phyloP scores from a whole-genome alignment of 2,113 vertebrate genomes.

The Siphamia tubifer region DNA sequence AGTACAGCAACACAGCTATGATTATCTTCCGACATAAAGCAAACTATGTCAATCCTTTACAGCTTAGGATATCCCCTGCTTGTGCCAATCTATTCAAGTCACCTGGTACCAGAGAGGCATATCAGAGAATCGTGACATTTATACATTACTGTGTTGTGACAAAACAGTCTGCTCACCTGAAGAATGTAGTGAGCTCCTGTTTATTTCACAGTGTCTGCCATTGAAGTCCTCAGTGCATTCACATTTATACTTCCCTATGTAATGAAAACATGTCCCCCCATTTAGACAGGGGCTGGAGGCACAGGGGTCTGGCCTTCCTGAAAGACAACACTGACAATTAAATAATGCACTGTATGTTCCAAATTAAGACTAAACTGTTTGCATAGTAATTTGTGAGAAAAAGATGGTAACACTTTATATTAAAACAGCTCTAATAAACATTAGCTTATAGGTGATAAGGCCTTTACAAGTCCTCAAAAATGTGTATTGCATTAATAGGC shows the following conservation, averaged over 20 bases:
- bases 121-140: too few species aligned
- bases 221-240: slow-evolving; percentile 88
- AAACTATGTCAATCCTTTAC: slow-evolving; percentile 9
- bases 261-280: slow-evolving; percentile 96
- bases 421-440: too few species aligned
- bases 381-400: background rate
- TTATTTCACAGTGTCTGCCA: slow-evolving; percentile 90
- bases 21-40: slow-evolving; percentile 50
- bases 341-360: background rate
- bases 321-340: background rate
- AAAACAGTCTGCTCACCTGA: slow-evolving; percentile 62
- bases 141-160: slow-evolving; percentile 4
- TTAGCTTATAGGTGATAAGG: too few species aligned
- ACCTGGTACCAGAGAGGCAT: background rate
- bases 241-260: slow-evolving; percentile 98
- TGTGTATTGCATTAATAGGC: too few species aligned
- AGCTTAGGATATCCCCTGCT: slow-evolving; percentile 33
- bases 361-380: background rate
- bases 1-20: slow-evolving; percentile 66
- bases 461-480: too few species aligned
- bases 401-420: too few species aligned
- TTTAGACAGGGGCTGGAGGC: slow-evolving; percentile 93
- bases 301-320: slow-evolving; percentile 95
- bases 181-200: slow-evolving; percentile 58
- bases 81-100: slow-evolving; percentile 11